These are phyloP conservation scores for Ypsolopha sequella DNA, from an alignment of 2,888 invertebrate species.

Conservation along the genomic window DNA sequence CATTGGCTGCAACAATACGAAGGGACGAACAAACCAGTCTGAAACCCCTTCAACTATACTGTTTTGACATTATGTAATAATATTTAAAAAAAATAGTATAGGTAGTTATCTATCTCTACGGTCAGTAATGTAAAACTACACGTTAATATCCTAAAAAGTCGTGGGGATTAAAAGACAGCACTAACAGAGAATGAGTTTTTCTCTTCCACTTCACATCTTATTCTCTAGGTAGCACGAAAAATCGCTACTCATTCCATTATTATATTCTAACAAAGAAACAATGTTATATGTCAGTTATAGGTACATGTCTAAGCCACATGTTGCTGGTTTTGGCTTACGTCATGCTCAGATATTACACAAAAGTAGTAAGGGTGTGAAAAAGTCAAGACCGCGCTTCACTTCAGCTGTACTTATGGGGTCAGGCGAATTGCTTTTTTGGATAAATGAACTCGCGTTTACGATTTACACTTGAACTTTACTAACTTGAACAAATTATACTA, in stretches of 20 bases:
- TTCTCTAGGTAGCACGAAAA: slow-evolving; percentile 28
- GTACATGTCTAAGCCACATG: slow-evolving; percentile 28
- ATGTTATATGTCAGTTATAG: slow-evolving; percentile 8
- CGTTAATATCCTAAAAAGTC: no score
- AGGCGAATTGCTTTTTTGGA: background rate
- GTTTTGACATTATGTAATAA: no score
- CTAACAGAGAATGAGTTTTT: slow-evolving; percentile 37
- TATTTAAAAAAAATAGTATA: no score
- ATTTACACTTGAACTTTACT: no score
- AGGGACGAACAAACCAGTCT: no score
- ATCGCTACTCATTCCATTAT: slow-evolving; percentile 58
- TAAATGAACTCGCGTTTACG: no score
- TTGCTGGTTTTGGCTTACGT: slow-evolving; percentile 47
- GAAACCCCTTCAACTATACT: no score
- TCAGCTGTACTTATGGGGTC: background rate
- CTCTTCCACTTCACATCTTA: slow-evolving; percentile 50
- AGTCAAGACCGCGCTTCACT: background rate
- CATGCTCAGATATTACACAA: slow-evolving; percentile 43
- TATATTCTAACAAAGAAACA: slow-evolving; percentile 53
- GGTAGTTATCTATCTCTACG: no score
- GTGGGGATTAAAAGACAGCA: background rate
- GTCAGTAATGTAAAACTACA: no score
- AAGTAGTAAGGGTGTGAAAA: background rate
- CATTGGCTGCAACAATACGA: no score
- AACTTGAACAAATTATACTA: no score